Conservation (phyloP, 1,140 invertebrate genomes). For the Orussus abietinus region DNA sequence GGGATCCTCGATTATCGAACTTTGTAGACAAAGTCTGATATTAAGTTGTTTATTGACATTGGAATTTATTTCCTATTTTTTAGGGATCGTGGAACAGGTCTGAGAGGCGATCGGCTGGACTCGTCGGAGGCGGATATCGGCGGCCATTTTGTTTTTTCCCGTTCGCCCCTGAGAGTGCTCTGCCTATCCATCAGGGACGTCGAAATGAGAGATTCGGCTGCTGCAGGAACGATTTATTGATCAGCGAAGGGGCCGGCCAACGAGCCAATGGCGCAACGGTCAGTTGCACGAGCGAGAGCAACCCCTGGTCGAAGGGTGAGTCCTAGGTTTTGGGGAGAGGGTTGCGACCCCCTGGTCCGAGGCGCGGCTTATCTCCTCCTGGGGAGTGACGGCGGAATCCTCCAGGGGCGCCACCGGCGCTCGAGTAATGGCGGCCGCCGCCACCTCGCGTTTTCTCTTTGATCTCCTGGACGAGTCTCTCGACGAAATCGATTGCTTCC, state of each 20-base stretch:
- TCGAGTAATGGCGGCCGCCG: slow-evolving; percentile 21
- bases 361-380: slow-evolving; percentile 49
- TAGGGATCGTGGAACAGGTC: too few species aligned
- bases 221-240: slow-evolving; percentile 49
- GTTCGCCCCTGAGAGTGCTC: not conserved
- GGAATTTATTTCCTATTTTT: too few species aligned
- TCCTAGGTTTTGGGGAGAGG: slow-evolving; percentile 28
- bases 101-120: too few species aligned
- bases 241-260: slow-evolving; percentile 32
- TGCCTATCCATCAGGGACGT: slow-evolving; percentile 10
- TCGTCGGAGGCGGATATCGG: not conserved
- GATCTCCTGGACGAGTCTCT: slow-evolving; percentile 12
- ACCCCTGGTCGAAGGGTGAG: slow-evolving; percentile 13
- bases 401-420: slow-evolving; percentile 31
- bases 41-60: too few species aligned
- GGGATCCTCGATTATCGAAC: too few species aligned
- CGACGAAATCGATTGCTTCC: too few species aligned
- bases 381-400: slow-evolving; percentile 46
- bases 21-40: too few species aligned
- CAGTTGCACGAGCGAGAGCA: slow-evolving; percentile 38
- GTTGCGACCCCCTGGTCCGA: slow-evolving; percentile 32
- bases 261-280: slow-evolving; percentile 46
- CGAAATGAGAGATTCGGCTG: slow-evolving; percentile 10
- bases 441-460: slow-evolving; percentile 19
- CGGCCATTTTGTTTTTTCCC: not conserved